A percentile compares a stretch with the other conserved stretches of the same genome.
phyloP scores from a whole-genome alignment of 2,888 invertebrate genomes.

The Oligia strigilis region DNA sequence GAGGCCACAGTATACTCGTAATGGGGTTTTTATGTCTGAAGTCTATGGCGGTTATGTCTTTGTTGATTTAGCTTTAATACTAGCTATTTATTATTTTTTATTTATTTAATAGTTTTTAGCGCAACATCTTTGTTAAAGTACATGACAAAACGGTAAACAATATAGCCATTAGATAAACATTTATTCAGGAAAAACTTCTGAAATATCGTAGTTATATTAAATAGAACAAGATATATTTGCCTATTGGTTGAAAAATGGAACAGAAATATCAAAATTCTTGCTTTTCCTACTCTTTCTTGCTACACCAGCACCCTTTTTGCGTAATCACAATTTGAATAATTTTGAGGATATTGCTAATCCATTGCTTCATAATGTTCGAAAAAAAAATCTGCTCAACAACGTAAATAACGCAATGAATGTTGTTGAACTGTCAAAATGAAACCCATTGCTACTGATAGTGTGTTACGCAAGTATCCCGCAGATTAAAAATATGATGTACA shows the following conservation, averaged over 20 bases:
- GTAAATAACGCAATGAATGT: too few species aligned
- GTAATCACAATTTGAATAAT: too few species aligned
- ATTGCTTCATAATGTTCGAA: too few species aligned
- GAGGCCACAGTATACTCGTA: conserved; percentile 33
- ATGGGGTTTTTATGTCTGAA: conserved; percentile 55
- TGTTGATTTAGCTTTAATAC: conserved; percentile 13
- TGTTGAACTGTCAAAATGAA: background rate
- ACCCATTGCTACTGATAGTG: background rate
- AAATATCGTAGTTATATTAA: background rate
- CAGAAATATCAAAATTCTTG: background rate
- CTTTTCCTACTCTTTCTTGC: background rate
- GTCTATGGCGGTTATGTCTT: conserved; percentile 16
- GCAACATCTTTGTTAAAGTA: background rate
- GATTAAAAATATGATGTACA: background rate
- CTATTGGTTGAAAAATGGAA: background rate
- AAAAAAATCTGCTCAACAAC: too few species aligned
- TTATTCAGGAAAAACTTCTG: background rate
- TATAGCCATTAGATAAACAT: background rate
- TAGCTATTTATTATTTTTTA: too few species aligned
- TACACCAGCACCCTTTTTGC: too few species aligned
- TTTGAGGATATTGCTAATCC: too few species aligned
- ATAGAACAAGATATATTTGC: background rate
- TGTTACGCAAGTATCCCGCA: background rate
- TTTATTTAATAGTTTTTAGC: background rate
- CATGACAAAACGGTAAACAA: background rate